phyloP scores from a whole-genome alignment of 2,797 vertebrate genomes.

The Crax fasciolata region DNA sequence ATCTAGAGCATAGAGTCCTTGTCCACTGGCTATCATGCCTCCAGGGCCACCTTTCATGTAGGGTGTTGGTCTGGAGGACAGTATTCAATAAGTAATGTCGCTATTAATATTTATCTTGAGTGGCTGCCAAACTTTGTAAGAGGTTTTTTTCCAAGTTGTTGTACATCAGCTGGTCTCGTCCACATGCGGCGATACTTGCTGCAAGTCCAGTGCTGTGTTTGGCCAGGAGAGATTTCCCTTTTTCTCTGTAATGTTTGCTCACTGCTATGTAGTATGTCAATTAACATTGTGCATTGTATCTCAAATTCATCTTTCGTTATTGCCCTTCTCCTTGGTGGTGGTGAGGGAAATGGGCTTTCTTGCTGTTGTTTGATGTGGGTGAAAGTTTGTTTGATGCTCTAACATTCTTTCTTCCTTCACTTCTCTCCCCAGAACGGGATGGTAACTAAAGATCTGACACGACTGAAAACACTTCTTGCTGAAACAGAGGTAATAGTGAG shows the following conservation, averaged over 20 bases:
- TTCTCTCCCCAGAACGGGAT: slow-evolving; percentile 91
- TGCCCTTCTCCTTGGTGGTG: not conserved
- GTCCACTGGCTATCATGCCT: rapidly evolving
- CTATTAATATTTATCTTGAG: not conserved
- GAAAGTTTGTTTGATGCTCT: slow-evolving; percentile 1
- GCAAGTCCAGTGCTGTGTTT: not conserved
- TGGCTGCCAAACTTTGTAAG: not conserved
- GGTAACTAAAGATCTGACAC: slow-evolving; percentile 95
- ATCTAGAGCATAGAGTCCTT: not conserved
- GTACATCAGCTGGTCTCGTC: not conserved
- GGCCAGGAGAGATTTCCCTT: not conserved
- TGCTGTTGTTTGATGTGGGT: not conserved
- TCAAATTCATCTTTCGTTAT: not conserved
- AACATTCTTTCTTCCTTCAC: slow-evolving; percentile 1
- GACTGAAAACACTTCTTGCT: slow-evolving; percentile 95
- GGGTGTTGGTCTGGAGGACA: not conserved
- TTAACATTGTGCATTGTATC: not conserved
- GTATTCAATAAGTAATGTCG: not conserved
- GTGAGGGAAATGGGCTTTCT: not conserved
- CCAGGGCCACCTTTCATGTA: not conserved
- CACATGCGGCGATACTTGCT: not conserved
- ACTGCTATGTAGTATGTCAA: not conserved
- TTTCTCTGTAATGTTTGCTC: not conserved
- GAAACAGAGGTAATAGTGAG: slow-evolving; percentile 93
- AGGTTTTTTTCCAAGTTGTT: not conserved